These are phyloP conservation scores for Eufriesea mexicana DNA, from an alignment of 1,140 invertebrate genomes.

Conservation along the genomic window DNA sequence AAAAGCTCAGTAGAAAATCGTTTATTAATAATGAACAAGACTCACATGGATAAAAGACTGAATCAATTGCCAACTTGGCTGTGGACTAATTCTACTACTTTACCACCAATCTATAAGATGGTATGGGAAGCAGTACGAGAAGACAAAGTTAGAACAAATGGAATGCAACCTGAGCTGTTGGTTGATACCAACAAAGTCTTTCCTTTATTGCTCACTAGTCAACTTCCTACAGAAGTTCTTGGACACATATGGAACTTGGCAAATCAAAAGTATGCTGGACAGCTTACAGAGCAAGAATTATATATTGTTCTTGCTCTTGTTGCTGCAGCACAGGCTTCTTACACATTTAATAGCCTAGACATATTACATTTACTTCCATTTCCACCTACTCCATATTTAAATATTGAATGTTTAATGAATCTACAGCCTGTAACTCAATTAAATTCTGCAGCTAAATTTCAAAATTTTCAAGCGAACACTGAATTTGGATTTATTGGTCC, in stretches of 20 bases:
- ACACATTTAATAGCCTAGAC: conserved; percentile 81
- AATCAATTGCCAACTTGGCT: conserved; percentile 81
- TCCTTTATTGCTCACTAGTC: conserved; percentile 85
- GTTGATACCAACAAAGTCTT: conserved; percentile 86
- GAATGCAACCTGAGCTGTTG: conserved; percentile 72
- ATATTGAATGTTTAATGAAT: conserved; percentile 71
- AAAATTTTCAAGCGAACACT: conserved; percentile 13
- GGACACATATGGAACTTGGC: conserved; percentile 86
- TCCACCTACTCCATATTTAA: conserved; percentile 83
- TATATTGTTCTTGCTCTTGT: conserved; percentile 85
- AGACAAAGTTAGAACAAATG: conserved; percentile 65
- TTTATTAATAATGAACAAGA: conserved; percentile 68
- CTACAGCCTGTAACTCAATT: conserved; percentile 44
- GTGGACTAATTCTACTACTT: conserved; percentile 78
- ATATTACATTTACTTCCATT: conserved; percentile 82
- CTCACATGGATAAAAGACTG: conserved; percentile 72
- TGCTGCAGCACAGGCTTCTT: conserved; percentile 85
- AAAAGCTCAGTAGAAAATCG: conserved; percentile 12
- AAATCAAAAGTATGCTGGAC: conserved; percentile 84
- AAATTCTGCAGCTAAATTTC: conserved; percentile 37
- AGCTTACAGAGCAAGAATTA: conserved; percentile 85
- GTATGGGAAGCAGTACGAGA: conserved; percentile 81
- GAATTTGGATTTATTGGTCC: conserved; percentile 7
- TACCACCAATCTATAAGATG: conserved; percentile 81
- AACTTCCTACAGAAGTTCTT: conserved; percentile 84